Evolutionary conservation across 2,113 vertebrate species (phyloP), one percentile per base, ranked within the genome.

Genomic region (Gambusia holbrooki): DNA sequence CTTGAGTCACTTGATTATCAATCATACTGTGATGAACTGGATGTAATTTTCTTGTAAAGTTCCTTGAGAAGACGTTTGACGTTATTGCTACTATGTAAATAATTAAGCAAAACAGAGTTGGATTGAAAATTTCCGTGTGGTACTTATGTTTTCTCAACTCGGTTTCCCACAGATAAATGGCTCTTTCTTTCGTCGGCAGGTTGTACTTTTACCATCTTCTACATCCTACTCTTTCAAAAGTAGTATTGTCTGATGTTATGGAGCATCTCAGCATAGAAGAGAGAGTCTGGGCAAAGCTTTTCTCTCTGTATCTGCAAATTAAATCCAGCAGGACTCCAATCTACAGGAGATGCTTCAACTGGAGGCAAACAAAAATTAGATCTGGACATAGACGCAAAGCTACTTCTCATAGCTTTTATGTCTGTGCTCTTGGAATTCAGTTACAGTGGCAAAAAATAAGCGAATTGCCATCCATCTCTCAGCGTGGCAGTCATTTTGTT

Each of bases 291-390:
- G 17, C 84, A 70, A 33, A 28, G 80, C 69, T 85, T 76, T 84
- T 76, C 77, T 85, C 83, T 69, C 35, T 81, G 80, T 82, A 81
- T 82, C 86, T n/a, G 11, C 77, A 80, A 87, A 89, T 87, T 85
- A 67, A 89, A 90, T 83, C 71, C 32, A 71, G 69, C 60, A 62
- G 15, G 73, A 80, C 87, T 84, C 68, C 72, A 73, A 81, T 88
- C 71, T 85, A 69, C 70, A 22, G 6, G 17, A 54, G 71, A 63
- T 62, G 74, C 76, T 84, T 86, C 33, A 72, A 71, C 71, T 68
- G 17, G 69, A 82, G 66, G 66, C 73, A 78, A 78, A 84, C 64
- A 42, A 63, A 83, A 86, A 90, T 85, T 81, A 42, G 69, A 83
- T 72, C 70, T 2, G 19, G 78, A 84, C 78, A 69, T 69, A 67